Percentiles rank a stretch among this genome's conserved stretches.
phyloP scores from a whole-genome alignment of 2,888 invertebrate species.

The Tachina fera region DNA sequence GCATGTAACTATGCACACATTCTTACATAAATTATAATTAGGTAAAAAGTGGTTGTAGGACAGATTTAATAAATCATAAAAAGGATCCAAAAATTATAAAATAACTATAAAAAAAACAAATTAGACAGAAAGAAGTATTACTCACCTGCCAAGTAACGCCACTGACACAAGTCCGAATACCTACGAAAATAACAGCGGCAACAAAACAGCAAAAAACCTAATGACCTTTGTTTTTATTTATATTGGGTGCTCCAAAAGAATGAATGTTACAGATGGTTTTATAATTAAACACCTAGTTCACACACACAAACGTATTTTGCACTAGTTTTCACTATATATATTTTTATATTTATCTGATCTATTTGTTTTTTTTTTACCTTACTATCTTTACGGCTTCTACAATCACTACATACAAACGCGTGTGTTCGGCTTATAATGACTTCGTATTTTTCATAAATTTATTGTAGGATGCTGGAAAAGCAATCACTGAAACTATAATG shows the following conservation, averaged over 20 bases:
- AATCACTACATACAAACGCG: neutral
- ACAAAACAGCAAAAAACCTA: no score
- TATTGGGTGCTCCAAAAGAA: slow-evolving; percentile 20
- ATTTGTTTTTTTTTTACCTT: neutral
- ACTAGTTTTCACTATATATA: no score
- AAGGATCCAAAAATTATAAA: no score
- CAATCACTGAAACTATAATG: slow-evolving; percentile 19
- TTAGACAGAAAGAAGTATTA: no score
- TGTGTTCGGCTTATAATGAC: neutral
- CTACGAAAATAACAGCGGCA: no score
- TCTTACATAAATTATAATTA: no score
- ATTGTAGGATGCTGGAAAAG: neutral
- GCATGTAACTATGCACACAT: neutral
- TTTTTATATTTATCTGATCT: neutral
- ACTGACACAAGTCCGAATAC: no score
- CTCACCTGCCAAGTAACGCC: no score
- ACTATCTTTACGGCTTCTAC: neutral
- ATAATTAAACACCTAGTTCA: slow-evolving; percentile 33
- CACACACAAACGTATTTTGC: slow-evolving; percentile 14
- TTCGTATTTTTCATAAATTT: neutral
- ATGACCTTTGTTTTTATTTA: neutral
- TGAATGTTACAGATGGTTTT: slow-evolving; percentile 35
- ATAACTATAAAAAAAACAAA: no score
- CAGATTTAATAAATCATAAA: no score
- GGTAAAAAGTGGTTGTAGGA: no score